These are phyloP conservation scores for Psittacus erithacus DNA, from an alignment of 2,113 vertebrate genomes.

Conservation along the genomic window DNA sequence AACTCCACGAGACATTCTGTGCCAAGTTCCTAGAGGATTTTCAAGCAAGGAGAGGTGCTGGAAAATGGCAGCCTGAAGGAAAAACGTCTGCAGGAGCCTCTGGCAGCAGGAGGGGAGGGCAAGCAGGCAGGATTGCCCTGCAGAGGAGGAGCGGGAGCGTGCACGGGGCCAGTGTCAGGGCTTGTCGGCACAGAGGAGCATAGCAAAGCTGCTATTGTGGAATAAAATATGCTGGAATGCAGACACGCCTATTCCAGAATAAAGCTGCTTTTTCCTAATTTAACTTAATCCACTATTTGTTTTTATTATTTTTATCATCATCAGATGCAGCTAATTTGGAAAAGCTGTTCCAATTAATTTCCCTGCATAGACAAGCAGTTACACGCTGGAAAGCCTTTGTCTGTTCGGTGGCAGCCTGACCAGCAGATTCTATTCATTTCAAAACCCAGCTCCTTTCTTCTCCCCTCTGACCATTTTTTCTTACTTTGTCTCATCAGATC, in stretches of 20 bases:
- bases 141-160: neutral
- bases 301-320: slow-evolving; percentile 74
- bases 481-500: slow-evolving; percentile 27
- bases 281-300: slow-evolving; percentile 74
- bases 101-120: neutral
- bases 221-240: slow-evolving; percentile 70
- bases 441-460: slow-evolving; percentile 50
- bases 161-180: neutral
- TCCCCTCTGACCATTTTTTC: slow-evolving; percentile 13
- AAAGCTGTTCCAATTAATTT: slow-evolving; percentile 71
- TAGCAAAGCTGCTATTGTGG: slow-evolving; percentile 65
- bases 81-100: neutral
- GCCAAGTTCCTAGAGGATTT: neutral
- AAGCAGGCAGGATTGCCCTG: slow-evolving; percentile 20
- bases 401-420: slow-evolving; percentile 54
- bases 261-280: slow-evolving; percentile 71
- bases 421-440: slow-evolving; percentile 62
- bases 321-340: slow-evolving; percentile 72
- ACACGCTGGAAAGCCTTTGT: slow-evolving; percentile 62
- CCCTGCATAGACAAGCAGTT: slow-evolving; percentile 63
- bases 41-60: neutral
- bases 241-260: slow-evolving; percentile 65
- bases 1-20: neutral
- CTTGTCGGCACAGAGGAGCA: slow-evolving; percentile 46
- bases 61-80: neutral